These are phyloP conservation scores for Lithobates sylvaticus DNA, from an alignment of 2,797 vertebrate genomes.

Conservation along the genomic window DNA sequence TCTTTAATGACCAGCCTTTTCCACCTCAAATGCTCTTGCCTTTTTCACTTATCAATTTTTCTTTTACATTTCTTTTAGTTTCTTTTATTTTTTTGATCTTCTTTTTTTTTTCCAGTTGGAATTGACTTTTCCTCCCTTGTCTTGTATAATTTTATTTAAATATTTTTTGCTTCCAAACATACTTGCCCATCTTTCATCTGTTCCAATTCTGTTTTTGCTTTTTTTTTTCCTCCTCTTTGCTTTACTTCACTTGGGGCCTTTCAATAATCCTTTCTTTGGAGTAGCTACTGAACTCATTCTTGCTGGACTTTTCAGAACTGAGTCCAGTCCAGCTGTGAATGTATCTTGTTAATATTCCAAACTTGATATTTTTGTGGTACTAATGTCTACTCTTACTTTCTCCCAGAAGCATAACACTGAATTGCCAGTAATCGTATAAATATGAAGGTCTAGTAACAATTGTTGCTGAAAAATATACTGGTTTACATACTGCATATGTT, in stretches of 20 bases:
- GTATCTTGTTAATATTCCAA: not conserved
- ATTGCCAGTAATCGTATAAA: not conserved
- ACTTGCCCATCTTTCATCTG: not conserved
- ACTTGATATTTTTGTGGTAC: slow-evolving; percentile 3
- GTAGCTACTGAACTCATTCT: slow-evolving; percentile 66
- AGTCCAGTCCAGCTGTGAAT: slow-evolving; percentile 11
- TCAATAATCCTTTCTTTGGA: slow-evolving; percentile 69
- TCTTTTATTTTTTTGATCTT: slow-evolving; percentile 1
- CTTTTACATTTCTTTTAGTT: slow-evolving; percentile 64
- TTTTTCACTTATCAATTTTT: slow-evolving; percentile 67
- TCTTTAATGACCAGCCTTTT: slow-evolving; percentile 82
- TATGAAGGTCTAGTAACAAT: not conserved
- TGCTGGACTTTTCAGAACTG: not conserved
- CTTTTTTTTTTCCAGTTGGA: not conserved
- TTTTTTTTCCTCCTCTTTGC: slow-evolving; percentile 70
- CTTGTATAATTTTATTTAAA: slow-evolving; percentile 9
- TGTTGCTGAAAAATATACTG: not conserved
- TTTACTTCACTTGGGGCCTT: slow-evolving; percentile 70
- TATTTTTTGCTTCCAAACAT: slow-evolving; percentile 6
- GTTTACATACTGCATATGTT: too few relatives aligned
- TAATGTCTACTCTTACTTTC: not conserved
- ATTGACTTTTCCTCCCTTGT: not conserved
- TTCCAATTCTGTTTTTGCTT: not conserved
- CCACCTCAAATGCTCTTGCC: slow-evolving; percentile 69
- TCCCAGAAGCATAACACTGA: not conserved